phyloP scores from a whole-genome alignment of 2,797 vertebrate genomes.

The Spatula clypeata region DNA sequence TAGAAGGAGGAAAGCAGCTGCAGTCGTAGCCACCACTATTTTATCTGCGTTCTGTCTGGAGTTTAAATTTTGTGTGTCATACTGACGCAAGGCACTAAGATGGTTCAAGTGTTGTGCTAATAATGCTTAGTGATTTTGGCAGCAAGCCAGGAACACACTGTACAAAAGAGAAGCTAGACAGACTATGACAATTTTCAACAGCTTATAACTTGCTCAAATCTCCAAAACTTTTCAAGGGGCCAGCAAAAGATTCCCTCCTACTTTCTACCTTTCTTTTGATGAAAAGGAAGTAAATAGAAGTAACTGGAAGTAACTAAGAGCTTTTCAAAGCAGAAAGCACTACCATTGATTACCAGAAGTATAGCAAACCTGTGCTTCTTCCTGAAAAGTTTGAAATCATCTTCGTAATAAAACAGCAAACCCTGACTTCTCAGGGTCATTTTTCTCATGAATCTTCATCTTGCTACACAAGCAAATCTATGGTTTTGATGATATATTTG shows the following conservation, averaged over 20 bases:
- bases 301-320: background rate
- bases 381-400: background rate
- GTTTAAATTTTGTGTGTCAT: constrained; percentile 72
- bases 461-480: background rate
- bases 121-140: constrained; percentile 67
- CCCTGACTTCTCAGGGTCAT: background rate
- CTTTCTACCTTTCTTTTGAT: background rate
- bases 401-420: background rate
- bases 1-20: constrained; percentile 67
- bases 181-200: constrained; percentile 35
- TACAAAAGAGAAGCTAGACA: constrained; percentile 63
- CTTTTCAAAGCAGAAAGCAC: background rate
- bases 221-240: background rate
- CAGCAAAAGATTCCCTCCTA: background rate
- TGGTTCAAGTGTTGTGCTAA: constrained; percentile 74
- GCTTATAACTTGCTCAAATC: constrained; percentile 18
- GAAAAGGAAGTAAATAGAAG: background rate
- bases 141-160: constrained; percentile 63
- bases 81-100: constrained; percentile 70
- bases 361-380: background rate
- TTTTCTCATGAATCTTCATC: background rate
- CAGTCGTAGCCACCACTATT: constrained; percentile 51
- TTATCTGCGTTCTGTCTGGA: constrained; percentile 65
- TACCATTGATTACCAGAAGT: background rate
- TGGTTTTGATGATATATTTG: background rate